Evolutionary conservation across 2,113 vertebrate genomes (phyloP), one percentile per base, ranked within the genome.

Genomic region (Amblyornis subalaris): DNA sequence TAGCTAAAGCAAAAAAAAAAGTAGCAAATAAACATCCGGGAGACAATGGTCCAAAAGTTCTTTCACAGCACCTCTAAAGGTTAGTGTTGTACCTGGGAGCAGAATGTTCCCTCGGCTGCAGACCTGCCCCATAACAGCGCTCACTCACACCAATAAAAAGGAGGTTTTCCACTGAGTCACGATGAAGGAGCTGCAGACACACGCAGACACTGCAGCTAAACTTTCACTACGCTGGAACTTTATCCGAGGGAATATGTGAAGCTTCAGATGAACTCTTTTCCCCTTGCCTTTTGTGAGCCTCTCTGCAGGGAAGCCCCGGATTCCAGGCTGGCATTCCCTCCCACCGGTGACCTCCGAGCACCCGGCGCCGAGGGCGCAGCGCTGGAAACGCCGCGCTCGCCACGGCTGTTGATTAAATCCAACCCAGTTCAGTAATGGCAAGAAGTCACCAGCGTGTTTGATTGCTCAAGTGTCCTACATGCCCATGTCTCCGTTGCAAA

Each of bases 151-250:
- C 80, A 69, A 44, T 86, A 75, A 82, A 91, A 73, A 75, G 6
- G 35, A 92, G 84, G 12, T 80, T 89, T 96, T 93, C 94, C 95
- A 83, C 47, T 76, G 90, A 95, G 73, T 93, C 90, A 94, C 21
- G 94, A 40, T 53, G 60, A 80, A 55, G 57, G 69, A 90, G 53
- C 57, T 76, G 90, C 92, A 95, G 79, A 60, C 89, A 47, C 87
- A 75, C 2, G 67, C 58, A 66, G 64, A 54, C 62, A 42, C 24
- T 71, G 64, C 79, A 78, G 45, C 67, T 36, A 35, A 50, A 78
- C 89, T 93, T 94, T 76, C 85, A 78, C 76, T 89, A 2, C 6
- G 53, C 75, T 48, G 75, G 71, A 88, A 72, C 72, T 64, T 89
- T 26, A 89, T 61, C 71, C 36, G 2, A 61, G 28, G 45, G 44